These are phyloP conservation scores for Gymnorhina tibicen DNA, from an alignment of 2,113 vertebrate species.

Conservation along the genomic window DNA sequence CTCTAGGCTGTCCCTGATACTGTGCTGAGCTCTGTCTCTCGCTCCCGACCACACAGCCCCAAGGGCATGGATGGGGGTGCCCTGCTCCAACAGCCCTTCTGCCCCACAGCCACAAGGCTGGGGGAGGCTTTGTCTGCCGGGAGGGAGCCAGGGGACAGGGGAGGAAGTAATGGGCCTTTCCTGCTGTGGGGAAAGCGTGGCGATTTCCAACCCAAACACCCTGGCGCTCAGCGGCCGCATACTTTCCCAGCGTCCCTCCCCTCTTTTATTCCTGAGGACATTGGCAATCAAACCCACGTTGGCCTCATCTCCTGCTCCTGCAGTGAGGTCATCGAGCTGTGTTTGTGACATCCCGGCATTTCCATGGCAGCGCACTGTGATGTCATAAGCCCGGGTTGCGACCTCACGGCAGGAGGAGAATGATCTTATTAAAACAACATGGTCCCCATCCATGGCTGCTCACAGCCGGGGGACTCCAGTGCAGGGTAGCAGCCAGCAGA, in stretches of 20 bases:
- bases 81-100: neutral
- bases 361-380: slow-evolving; percentile 56
- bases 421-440: slow-evolving; percentile 64
- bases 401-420: slow-evolving; percentile 51
- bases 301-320: slow-evolving; percentile 59
- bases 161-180: slow-evolving; percentile 37
- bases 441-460: neutral
- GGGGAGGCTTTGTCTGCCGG: neutral
- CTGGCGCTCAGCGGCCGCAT: slow-evolving; percentile 45
- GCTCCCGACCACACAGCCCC: accelerated
- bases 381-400: slow-evolving; percentile 47
- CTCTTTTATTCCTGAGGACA: slow-evolving; percentile 40
- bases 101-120: neutral
- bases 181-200: slow-evolving; percentile 33
- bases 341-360: slow-evolving; percentile 58
- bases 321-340: slow-evolving; percentile 67
- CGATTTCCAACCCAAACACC: slow-evolving; percentile 66
- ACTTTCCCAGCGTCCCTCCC: slow-evolving; percentile 60
- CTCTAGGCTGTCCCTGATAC: neutral
- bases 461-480: accelerated
- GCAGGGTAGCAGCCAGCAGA: accelerated
- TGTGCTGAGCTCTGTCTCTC: neutral
- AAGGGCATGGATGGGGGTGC: neutral
- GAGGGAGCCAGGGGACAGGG: neutral
- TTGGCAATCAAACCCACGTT: slow-evolving; percentile 31